Evolutionary conservation across 2,797 vertebrate genomes (phyloP).

Genomic region (Steatocranus sp.): DNA sequence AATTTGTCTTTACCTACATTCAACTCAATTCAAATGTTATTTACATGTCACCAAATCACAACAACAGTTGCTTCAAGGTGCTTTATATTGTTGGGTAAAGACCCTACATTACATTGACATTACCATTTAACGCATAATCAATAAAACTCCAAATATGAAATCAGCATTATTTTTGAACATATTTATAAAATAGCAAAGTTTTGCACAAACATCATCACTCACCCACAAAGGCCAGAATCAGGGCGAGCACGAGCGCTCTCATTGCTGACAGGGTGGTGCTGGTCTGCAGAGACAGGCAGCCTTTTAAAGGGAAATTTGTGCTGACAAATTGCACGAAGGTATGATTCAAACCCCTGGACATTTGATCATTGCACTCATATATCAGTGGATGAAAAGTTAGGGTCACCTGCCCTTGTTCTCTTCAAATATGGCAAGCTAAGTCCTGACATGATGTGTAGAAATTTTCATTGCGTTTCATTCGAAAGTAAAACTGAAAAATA

Average conservation of each 20-base stretch:
- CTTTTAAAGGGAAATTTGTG: conserved; percentile 35
- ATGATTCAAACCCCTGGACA: neutral
- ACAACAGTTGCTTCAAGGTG: neutral
- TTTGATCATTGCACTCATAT: neutral
- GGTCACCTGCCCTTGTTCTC: conserved; percentile 44
- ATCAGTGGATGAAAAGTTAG: conserved; percentile 38
- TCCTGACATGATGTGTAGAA: neutral
- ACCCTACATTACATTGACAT: neutral
- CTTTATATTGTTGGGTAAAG: neutral
- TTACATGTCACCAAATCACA: neutral
- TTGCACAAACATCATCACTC: conserved; percentile 6
- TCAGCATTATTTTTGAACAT: neutral
- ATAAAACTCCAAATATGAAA: neutral
- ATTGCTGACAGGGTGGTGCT: conserved; percentile 46
- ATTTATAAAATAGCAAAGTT: neutral
- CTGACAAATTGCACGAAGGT: neutral
- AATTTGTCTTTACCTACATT: neutral
- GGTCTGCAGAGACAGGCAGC: neutral
- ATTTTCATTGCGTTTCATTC: neutral
- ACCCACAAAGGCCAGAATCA: conserved; percentile 65
- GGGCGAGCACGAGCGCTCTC: conserved; percentile 50
- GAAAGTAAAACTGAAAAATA: neutral
- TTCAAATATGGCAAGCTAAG: neutral
- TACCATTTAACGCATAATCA: neutral
- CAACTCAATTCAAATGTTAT: neutral